Base-by-base conservation (phyloP, 2,797 vertebrate genomes). In the Galagoides demidoff region DNA sequence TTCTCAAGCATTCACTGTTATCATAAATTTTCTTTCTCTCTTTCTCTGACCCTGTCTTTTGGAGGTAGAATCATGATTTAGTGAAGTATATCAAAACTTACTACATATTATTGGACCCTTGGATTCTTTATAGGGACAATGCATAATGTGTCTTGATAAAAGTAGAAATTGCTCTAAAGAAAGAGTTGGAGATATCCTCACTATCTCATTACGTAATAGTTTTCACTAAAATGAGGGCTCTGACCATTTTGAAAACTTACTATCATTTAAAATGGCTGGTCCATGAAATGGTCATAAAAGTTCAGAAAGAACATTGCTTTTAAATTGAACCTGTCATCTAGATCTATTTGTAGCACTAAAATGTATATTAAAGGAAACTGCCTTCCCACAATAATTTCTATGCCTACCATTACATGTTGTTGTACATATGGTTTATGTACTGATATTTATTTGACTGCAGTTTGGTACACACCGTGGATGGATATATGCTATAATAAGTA, bases 241-340 rank as follows among this genome's bases (percentile, higher is more conserved):
- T 34, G 19, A 85, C 4, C 8, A 59, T 66, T 96, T 85, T 78
- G 34, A 85, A 90, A 94, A 78, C 25, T 52, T 77, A 64, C 11
- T 84, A 66, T 93, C 63, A 55, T 79, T 90, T 85, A n/a, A 95
- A 93, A 83, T 84, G 74, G 1, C 7, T 90, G 34, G 6, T 0
- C 23, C 27, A 45, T 87, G 34, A 95, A 96, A n/a, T 25, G 3
- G 13, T 86, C 84, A 85, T 93, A 73, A 92, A 74, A 11, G 55
- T 63, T 89, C 49, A 89, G 73, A 66, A 88, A 95, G 66, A 90
- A 70, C 34, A 89, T 74, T 86, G 14, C 7, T 91, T 94, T 96
- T 89, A 92, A 95, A 95, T 43, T 92, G 57, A 92, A 86, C 45
- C 43, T 73, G 14, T 78, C 14, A 92, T 70, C 49, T 73, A 71